These are phyloP conservation scores for Hydrolagus colliei DNA, from an alignment of 2,797 vertebrate genomes.

Conservation along the genomic window DNA sequence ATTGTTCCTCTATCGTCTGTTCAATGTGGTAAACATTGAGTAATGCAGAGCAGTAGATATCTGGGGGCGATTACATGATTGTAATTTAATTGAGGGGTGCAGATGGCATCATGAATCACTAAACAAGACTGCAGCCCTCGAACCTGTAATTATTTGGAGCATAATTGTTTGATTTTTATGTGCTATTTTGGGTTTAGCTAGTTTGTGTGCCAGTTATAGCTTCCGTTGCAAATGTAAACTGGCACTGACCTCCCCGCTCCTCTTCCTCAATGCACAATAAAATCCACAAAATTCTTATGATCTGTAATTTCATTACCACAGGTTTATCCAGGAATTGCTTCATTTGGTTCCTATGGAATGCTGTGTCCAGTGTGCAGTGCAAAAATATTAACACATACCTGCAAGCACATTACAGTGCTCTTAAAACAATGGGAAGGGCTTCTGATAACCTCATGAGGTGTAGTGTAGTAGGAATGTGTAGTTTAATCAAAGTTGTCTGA, in stretches of 20 bases:
- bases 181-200: neutral
- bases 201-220: neutral
- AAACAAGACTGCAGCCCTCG: neutral
- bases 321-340: neutral
- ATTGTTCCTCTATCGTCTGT: too few species aligned
- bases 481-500: too few species aligned
- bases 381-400: too few species aligned
- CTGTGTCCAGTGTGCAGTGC: too few species aligned
- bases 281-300: neutral
- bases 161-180: neutral
- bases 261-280: neutral
- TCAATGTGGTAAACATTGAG: neutral
- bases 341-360: too few species aligned
- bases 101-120: conserved; percentile 3
- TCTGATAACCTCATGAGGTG: too few species aligned
- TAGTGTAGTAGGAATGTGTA: too few species aligned
- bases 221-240: neutral
- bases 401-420: too few species aligned
- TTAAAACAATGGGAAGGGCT: too few species aligned
- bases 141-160: neutral
- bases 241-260: neutral
- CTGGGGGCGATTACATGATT: neutral
- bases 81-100: conserved; percentile 3
- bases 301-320: neutral
- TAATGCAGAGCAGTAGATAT: neutral